These are phyloP conservation scores for Scomber scombrus DNA, from an alignment of 2,113 vertebrate genomes.

Conservation along the genomic window DNA sequence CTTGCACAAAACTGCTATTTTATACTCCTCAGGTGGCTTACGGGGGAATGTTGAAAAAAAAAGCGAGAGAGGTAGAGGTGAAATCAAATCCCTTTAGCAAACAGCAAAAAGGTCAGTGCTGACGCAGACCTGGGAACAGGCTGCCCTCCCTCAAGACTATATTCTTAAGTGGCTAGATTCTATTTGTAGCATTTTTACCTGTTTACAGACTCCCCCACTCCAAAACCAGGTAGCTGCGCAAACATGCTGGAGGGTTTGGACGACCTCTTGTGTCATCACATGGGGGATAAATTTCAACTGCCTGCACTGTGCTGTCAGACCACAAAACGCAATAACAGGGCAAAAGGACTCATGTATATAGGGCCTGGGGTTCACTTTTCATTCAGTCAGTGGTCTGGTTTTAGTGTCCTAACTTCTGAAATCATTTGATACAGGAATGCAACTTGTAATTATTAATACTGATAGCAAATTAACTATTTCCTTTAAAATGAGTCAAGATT, in stretches of 20 bases:
- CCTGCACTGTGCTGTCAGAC: constrained; percentile 58
- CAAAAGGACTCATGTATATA: constrained; percentile 28
- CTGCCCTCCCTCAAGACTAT: constrained; percentile 74
- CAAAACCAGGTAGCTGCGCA: constrained; percentile 77
- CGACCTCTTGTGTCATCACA: constrained; percentile 73
- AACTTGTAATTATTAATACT: neutral
- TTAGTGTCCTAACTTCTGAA: neutral
- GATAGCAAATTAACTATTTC: neutral
- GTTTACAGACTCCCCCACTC: constrained; percentile 78
- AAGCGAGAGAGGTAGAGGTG: constrained; percentile 69
- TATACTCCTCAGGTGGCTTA: constrained; percentile 71
- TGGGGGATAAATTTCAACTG: constrained; percentile 69
- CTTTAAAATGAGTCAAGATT: neutral
- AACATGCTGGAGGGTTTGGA: constrained; percentile 79
- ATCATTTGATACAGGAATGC: neutral
- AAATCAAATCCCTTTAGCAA: constrained; percentile 86
- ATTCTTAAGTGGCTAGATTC: constrained; percentile 78
- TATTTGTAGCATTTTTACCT: constrained; percentile 84
- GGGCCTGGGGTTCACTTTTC: constrained; percentile 7
- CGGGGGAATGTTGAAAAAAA: constrained; percentile 74
- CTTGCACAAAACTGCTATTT: constrained; percentile 79
- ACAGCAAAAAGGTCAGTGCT: constrained; percentile 87
- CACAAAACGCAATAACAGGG: constrained; percentile 46
- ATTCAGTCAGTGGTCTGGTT: neutral
- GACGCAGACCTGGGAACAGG: constrained; percentile 79